Conservation (phyloP, 2,888 invertebrate species). For the Polylopha cassiicola region DNA sequence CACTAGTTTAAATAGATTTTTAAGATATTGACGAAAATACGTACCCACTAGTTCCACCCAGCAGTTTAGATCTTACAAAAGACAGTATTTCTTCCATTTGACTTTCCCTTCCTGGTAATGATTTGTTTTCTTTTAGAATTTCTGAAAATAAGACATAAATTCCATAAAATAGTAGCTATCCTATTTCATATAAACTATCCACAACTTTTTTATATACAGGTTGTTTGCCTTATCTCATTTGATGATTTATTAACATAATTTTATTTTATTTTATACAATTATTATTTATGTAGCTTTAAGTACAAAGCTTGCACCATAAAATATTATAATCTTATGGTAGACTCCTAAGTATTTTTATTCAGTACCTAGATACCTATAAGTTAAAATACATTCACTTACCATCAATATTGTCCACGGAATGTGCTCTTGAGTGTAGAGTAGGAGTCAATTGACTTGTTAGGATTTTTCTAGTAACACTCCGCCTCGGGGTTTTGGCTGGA, state of each 20-base stretch:
- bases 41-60: conserved; percentile 61
- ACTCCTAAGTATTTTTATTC: no score
- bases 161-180: conserved; percentile 1
- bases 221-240: no score
- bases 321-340: no score
- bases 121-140: conserved; percentile 50
- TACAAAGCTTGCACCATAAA: no score
- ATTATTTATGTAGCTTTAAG: no score
- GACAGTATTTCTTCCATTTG: conserved; percentile 67
- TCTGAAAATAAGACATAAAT: conserved; percentile 39
- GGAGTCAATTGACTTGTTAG: conserved; percentile 60
- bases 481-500: conserved; percentile 42
- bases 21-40: conserved; percentile 3
- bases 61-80: conserved; percentile 58
- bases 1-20: no score
- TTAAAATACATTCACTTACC: conserved; percentile 36
- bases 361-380: background rate
- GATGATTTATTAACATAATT: no score
- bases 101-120: conserved; percentile 61
- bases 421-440: conserved; percentile 49
- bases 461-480: conserved; percentile 49
- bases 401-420: conserved; percentile 57
- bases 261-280: no score
- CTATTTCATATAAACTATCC: no score
- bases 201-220: no score